Base-by-base conservation (phyloP, 1,140 invertebrate genomes). In the Gerris buenoi region DNA sequence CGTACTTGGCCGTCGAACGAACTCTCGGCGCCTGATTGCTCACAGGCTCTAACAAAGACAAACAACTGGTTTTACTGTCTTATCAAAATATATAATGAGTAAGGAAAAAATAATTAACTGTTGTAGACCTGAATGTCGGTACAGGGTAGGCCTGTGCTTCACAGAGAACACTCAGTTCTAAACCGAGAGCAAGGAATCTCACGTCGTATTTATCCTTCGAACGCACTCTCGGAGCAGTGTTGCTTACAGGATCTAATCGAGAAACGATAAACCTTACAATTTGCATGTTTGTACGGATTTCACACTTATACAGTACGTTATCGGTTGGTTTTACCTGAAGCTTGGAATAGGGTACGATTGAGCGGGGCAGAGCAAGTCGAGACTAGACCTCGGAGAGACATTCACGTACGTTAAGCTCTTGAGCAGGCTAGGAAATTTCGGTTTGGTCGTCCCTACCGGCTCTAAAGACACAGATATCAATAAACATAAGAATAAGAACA, bases 261-360 rank as follows among this genome's bases (percentile, higher is more conserved):
- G 27, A n/a, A n/a, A n/a, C n/a, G n/a, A n/a, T n/a, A n/a, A n/a
- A n/a, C n/a, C n/a, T n/a, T n/a, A n/a, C n/a, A n/a, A n/a, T n/a
- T n/a, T n/a, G n/a, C n/a, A n/a, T n/a, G n/a, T n/a, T n/a, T n/a
- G n/a, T n/a, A n/a, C n/a, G n/a, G n/a, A n/a, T n/a, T n/a, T n/a
- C n/a, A n/a, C n/a, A n/a, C n/a, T n/a, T n/a, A n/a, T n/a, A n/a
- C n/a, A n/a, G n/a, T n/a, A n/a, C n/a, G n/a, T n/a, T n/a, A n/a
- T n/a, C n/a, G n/a, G n/a, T n/a, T n/a, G n/a, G 18, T 46, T 10
- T 70, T 83, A 88, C 86, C 85, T 86, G 82, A 84, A 88, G 69
- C 79, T 72, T 68, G 86, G 85, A 70, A 84, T 80, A 71, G 86
- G 87, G 75, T 80, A 86, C 65, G 79, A 85, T 79, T 88, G 86